A percentile compares a stretch with the other conserved stretches of the same genome.
Evolutionary conservation across 2,113 vertebrate species (phyloP).

Genomic region (western clawed frog (Xenopus tropicalis)): UCB_Xtro_10.0 CM004448.2:94966501-94967000

Average conservation of each 20-base stretch:
- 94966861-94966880: no score
- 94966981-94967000: no score
- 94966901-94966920: no score
- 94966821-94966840: no score
- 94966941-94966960: no score
- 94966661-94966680: constrained; percentile 22
- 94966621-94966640: constrained; percentile 17
- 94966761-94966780: background rate
- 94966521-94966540: constrained; percentile 15
- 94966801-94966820: background rate
- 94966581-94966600: constrained; percentile 6
- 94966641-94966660: constrained; percentile 26
- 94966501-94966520: constrained; percentile 8
- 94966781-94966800: background rate
- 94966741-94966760: background rate
- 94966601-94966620: constrained; percentile 30
- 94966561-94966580: constrained; percentile 6
- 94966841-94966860: no score
- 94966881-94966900: no score
- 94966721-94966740: constrained; percentile 26
- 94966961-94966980: no score
- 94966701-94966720: constrained; percentile 34
- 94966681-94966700: background rate
- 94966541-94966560: constrained; percentile 12
- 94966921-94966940: no score